Base-by-base conservation (phyloP, 1,140 invertebrate genomes). In the Solenopsis invicta region DNA sequence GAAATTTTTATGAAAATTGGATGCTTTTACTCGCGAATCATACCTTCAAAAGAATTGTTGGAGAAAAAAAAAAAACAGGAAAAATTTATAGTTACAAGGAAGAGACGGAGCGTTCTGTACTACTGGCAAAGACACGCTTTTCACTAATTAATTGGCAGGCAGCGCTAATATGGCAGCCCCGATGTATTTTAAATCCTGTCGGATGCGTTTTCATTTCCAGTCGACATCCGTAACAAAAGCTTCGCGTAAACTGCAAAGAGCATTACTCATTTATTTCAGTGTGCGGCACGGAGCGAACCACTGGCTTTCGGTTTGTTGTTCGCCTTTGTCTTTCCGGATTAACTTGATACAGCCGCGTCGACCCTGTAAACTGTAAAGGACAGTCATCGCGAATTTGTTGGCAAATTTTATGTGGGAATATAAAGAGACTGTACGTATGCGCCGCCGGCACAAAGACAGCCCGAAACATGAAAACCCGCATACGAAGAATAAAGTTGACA, bases 231-330 rank as follows among this genome's bases (percentile, higher is more conserved):
- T 82, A 61, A 84, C 69, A 84, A 84, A 75, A 75, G 69, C 67
- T 54, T 64, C 74, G 21, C 74, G 74, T 61, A 85, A 85, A 85
- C 69, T 85, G 71, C 71, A 85, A 85, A 85, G 82, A 78, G 82
- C 61, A 85, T 85, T 85, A 85, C 74, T 85, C 74, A 85, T 85
- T 85, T 77, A 85, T 85, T 85, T 78, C 74, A 85, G 4, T 6
- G 48, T 41, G 48, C 48, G 45, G 50, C 74, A 13, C 34, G 54
- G 16, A 78, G 67, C 29, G 41, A 69, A 56, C 41, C 50, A 21
- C 41, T 50, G 18, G 80, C 80, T 84, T 76, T 78, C 74, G 61
- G 82, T 50, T 76, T 48, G 82, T 78, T 76, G 72, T 45, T 6
- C 21, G 34, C 82, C 74, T 85, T 85, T 85, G 82, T 85, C 82